Base-by-base conservation (phyloP, 2,113 vertebrate species). In the Gallinago media region DNA sequence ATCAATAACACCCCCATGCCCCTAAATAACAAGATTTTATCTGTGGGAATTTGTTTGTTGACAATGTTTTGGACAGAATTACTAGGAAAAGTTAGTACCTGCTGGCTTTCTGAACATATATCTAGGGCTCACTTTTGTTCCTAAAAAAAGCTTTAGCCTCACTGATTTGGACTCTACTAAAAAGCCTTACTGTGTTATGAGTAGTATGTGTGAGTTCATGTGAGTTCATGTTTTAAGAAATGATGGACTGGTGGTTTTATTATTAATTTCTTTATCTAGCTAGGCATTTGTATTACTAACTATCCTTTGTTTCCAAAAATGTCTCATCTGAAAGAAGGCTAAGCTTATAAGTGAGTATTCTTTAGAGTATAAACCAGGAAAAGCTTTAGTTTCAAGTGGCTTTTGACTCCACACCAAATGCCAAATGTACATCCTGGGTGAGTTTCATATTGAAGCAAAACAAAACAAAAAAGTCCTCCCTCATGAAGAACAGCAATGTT, bases 1-100 rank as follows among this genome's bases (percentile, higher is more conserved):
- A 77, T 36, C 4, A 91, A 3, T 15, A 49, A 65, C 31, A 4
- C 1, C 2, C 1, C 12, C 16, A 21, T 3, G 2, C 21, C 22
- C 14, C 3, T 26, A 73, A 88, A 55, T 12, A 36, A 40, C 6
- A 31, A 29, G 13, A 11, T 62, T 85, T 72, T 73, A 2, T 54
- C 12, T 71, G 34, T 20, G 70, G 59, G 3, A 70, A 34, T 74
- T 56, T 81, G 9, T 63, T 72, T 85, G 26, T n/a, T 59, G 38
- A 38, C 52, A 92, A 67, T 52, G 3, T 8, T 83, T 77, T 73
- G 27, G 26, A 40, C 26, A 89, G 32, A 89, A 49, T 85, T 89
- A 89, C 15, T 25, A 50, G 16, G 23, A 63, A 91, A 77, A 31
- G 3, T 23, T 91, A 50, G 32, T 47, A 34, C 12, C 5, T 58